Evolutionary conservation across 1,140 invertebrate genomes (phyloP).

Genomic region (Atta cephalotes): DNA sequence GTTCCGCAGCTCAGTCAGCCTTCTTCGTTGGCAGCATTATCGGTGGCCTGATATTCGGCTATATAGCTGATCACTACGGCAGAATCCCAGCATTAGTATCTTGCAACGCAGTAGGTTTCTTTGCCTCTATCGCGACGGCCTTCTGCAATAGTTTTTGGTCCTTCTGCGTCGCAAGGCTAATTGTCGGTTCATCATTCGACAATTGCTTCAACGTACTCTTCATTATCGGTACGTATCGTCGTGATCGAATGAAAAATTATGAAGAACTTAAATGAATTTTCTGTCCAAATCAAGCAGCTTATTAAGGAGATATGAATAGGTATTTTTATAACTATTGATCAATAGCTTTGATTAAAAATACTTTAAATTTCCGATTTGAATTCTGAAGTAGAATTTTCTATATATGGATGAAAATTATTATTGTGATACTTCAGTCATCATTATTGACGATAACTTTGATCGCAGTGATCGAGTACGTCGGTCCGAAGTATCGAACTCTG

Average conservation of each 20-base stretch:
- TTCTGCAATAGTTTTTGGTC: constrained; percentile 91
- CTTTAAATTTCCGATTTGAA: neutral
- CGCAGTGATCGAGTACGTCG: constrained; percentile 94
- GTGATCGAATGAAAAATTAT: neutral
- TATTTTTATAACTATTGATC: constrained; percentile 9
- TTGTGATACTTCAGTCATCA: neutral
- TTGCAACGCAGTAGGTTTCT: constrained; percentile 92
- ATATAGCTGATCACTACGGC: constrained; percentile 86
- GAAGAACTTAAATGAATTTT: neutral
- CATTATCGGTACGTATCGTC: constrained; percentile 90
- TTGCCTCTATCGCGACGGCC: constrained; percentile 92
- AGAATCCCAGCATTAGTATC: constrained; percentile 87
- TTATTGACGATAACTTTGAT: constrained; percentile 41
- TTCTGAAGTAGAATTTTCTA: neutral
- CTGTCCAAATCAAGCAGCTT: constrained; percentile 16
- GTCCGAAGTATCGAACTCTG: constrained; percentile 93
- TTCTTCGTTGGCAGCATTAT: constrained; percentile 86
- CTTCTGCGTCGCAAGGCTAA: constrained; percentile 92
- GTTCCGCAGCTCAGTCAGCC: constrained; percentile 92
- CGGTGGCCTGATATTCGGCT: constrained; percentile 86
- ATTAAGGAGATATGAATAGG: constrained; percentile 12
- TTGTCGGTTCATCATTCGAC: constrained; percentile 95
- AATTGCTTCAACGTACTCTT: constrained; percentile 97
- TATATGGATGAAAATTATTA: neutral
- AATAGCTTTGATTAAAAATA: neutral